Evolutionary conservation across 2,888 invertebrate genomes (phyloP).

Genomic region (Camponotus fellah): DNA sequence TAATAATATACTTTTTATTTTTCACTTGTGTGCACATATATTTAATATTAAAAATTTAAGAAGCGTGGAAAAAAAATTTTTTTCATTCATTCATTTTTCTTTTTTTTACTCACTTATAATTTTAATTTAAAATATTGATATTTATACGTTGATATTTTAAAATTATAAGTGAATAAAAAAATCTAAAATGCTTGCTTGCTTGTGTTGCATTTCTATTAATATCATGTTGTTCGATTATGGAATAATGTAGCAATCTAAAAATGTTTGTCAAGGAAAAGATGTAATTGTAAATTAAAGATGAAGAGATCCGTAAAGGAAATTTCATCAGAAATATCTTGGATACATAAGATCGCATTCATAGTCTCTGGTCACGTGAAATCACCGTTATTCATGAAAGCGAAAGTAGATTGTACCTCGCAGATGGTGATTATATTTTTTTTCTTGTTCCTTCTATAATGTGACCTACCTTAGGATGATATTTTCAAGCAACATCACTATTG

Average conservation of each 20-base stretch:
- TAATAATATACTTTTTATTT: not conserved
- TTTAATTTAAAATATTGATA: too few relatives aligned
- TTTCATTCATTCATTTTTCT: too few relatives aligned
- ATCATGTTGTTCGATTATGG: not conserved
- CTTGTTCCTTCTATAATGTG: not conserved
- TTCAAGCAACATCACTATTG: not conserved
- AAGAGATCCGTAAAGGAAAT: not conserved
- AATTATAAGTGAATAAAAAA: not conserved
- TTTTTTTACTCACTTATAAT: too few relatives aligned
- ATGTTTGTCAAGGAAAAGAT: not conserved
- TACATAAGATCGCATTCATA: not conserved
- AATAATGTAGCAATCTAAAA: not conserved
- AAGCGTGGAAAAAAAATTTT: too few relatives aligned
- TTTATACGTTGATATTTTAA: too few relatives aligned
- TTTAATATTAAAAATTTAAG: not conserved
- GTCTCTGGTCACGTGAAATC: not conserved
- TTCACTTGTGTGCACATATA: not conserved
- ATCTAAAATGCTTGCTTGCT: not conserved
- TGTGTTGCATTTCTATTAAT: not conserved
- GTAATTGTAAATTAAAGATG: constrained; percentile 8
- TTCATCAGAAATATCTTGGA: not conserved
- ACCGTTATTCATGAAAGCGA: constrained; percentile 11
- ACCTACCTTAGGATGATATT: constrained; percentile 2
- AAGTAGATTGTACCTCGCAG: constrained; percentile 17
- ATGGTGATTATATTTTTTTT: not conserved